These are phyloP conservation scores for Alexandromys fortis DNA, from an alignment of 2,113 vertebrate species.

Conservation along the genomic window DNA sequence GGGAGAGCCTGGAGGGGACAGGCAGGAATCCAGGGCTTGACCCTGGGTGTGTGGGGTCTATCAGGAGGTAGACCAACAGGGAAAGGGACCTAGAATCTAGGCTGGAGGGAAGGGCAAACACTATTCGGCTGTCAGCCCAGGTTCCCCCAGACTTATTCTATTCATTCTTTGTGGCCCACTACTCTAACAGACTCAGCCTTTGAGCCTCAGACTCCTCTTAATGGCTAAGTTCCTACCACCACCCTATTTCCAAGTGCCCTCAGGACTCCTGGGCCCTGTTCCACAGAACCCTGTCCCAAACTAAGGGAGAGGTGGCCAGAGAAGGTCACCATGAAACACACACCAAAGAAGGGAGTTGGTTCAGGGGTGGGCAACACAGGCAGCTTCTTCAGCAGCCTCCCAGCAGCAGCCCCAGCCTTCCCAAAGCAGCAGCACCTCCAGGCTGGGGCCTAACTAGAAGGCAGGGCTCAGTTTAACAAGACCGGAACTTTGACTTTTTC, in stretches of 20 bases:
- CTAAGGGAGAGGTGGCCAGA: conserved; percentile 41
- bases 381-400: conserved; percentile 69
- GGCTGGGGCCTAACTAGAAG: conserved; percentile 71
- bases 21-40: conserved; percentile 51
- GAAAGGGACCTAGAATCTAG: conserved; percentile 41
- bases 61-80: conserved; percentile 56
- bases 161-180: conserved; percentile 54
- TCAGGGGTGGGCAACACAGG: conserved; percentile 68
- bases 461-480: conserved; percentile 78
- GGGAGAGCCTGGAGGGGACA: conserved; percentile 52
- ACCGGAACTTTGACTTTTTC: conserved; percentile 74
- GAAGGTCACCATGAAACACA: conserved; percentile 78
- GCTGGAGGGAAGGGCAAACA: conserved; percentile 40
- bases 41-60: conserved; percentile 49
- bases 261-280: conserved; percentile 75
- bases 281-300: conserved; percentile 60
- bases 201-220: conserved; percentile 69
- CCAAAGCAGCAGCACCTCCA: conserved; percentile 77
- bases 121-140: conserved; percentile 53
- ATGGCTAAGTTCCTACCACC: conserved; percentile 54
- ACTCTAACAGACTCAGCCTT: conserved; percentile 63
- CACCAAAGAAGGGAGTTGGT: conserved; percentile 82
- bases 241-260: conserved; percentile 75
- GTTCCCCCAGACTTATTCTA: conserved; percentile 20
- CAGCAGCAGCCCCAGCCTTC: conserved; percentile 72